phyloP scores from a whole-genome alignment of 2,797 vertebrate genomes.

The Brotula barbata region DNA sequence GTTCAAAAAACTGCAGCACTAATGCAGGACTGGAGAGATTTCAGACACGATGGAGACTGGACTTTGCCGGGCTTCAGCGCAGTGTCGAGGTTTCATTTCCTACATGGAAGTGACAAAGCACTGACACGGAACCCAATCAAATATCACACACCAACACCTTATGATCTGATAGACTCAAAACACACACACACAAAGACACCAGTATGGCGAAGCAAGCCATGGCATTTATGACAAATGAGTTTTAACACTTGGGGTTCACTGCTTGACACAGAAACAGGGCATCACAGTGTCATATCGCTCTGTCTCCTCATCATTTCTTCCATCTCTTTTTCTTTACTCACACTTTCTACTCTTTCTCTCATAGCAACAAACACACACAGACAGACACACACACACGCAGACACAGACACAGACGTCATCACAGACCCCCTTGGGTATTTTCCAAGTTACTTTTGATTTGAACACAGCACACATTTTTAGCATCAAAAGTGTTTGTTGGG shows the following conservation, averaged over 20 bases:
- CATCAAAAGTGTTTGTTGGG: constrained; percentile 48
- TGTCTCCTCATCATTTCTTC: constrained; percentile 13
- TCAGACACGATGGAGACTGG: neutral
- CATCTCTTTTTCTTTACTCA: neutral
- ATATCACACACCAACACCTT: constrained; percentile 36
- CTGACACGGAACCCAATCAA: constrained; percentile 48
- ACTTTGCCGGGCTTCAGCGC: constrained; percentile 17
- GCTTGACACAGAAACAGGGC: constrained; percentile 51
- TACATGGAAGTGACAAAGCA: constrained; percentile 25
- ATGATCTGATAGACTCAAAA: constrained; percentile 28
- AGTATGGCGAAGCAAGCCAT: constrained; percentile 20
- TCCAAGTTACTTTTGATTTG: constrained; percentile 45
- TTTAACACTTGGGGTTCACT: constrained; percentile 52
- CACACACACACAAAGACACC: constrained; percentile 8
- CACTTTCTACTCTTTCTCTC: too few relatives aligned
- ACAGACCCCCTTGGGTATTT: constrained; percentile 34
- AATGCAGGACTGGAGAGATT: constrained; percentile 1
- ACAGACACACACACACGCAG: constrained; percentile 6
- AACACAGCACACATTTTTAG: constrained; percentile 50
- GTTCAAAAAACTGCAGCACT: constrained; percentile 20
- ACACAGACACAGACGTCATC: constrained; percentile 30
- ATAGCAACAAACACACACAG: neutral
- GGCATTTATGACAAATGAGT: constrained; percentile 63
- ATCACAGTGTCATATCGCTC: constrained; percentile 44
- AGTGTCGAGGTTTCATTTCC: constrained; percentile 21